Percentiles rank a stretch among this genome's conserved stretches.
phyloP scores from a whole-genome alignment of 2,888 invertebrate genomes.

The Melanotus villosus region DNA sequence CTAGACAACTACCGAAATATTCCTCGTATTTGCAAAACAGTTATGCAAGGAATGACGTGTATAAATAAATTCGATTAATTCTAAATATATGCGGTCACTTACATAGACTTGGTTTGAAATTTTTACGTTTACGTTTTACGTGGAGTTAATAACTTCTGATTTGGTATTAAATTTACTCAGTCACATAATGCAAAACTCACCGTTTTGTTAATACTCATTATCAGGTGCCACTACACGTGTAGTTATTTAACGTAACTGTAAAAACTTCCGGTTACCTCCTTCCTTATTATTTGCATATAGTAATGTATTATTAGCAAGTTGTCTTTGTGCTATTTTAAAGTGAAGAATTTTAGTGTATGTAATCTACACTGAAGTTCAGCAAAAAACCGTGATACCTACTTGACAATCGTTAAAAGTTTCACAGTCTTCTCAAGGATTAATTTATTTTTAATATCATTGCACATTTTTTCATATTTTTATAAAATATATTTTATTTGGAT shows the following conservation, averaged over 20 bases:
- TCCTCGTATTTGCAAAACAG: constrained; percentile 2
- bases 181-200: too few relatives aligned
- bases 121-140: too few relatives aligned
- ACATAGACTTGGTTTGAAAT: background rate
- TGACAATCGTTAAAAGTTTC: background rate
- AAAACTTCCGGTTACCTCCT: constrained; percentile 20
- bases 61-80: constrained; percentile 24
- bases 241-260: constrained; percentile 17
- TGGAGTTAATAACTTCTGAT: too few relatives aligned
- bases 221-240: constrained; percentile 20
- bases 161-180: too few relatives aligned
- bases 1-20: constrained; percentile 7
- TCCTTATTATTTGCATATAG: constrained; percentile 19
- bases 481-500: too few relatives aligned
- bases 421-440: too few relatives aligned
- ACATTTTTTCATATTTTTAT: too few relatives aligned
- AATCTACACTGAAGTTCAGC: background rate
- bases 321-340: constrained; percentile 30
- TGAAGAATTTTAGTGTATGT: background rate
- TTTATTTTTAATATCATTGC: too few relatives aligned
- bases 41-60: constrained; percentile 19
- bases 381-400: background rate
- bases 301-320: constrained; percentile 25
- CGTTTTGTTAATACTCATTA: background rate
- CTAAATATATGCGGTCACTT: background rate